A percentile compares a stretch with the other conserved stretches of the same genome.
phyloP scores from a whole-genome alignment of 37 sponge, comb jelly and placozoan genomes.

The Diacarnus erythraeanus region DNA sequence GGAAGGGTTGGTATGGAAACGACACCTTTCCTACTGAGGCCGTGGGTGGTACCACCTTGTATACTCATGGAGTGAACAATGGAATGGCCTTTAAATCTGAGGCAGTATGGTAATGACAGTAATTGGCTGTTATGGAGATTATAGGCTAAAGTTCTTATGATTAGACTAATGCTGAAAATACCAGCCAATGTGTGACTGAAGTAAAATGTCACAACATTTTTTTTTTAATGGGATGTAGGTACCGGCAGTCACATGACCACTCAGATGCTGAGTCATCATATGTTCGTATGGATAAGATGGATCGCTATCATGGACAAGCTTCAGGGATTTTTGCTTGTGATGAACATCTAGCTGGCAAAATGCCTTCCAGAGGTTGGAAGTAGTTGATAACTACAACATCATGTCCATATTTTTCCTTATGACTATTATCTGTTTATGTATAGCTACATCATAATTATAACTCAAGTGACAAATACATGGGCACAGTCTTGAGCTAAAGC shows the following conservation, averaged over 20 bases:
- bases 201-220: background rate
- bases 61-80: constrained; percentile 79
- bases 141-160: too few species aligned
- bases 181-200: background rate
- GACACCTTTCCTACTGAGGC: constrained; percentile 50
- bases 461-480: too few species aligned
- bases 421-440: background rate
- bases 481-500: background rate
- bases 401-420: background rate
- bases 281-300: constrained; percentile 49
- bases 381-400: too few species aligned
- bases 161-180: too few species aligned
- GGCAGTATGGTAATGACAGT: constrained; percentile 75
- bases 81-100: constrained; percentile 75
- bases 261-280: constrained; percentile 57
- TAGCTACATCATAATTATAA: too few species aligned
- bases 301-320: constrained; percentile 67
- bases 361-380: constrained; percentile 76
- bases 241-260: constrained; percentile 65
- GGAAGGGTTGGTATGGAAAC: constrained; percentile 58
- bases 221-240: constrained; percentile 48
- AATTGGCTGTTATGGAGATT: too few species aligned
- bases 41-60: constrained; percentile 29
- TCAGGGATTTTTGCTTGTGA: constrained; percentile 76
- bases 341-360: constrained; percentile 77